A percentile compares a stretch with the other conserved stretches of the same genome.
These are phyloP conservation scores for Felis chaus DNA, from an alignment of 2,113 vertebrate genomes.

Conservation along the genomic window DNA sequence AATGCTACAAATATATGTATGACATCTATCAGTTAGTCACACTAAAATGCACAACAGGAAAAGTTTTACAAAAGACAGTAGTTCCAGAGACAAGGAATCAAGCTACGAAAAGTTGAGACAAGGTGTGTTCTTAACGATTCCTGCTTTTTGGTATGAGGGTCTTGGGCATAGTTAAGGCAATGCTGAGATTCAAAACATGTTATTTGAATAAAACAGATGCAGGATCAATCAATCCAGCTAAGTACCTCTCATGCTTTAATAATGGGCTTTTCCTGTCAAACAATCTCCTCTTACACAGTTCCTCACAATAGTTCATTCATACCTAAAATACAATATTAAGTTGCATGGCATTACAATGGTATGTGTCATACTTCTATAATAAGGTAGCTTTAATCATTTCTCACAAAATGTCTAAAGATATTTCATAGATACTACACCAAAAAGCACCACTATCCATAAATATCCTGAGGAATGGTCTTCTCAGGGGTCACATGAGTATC, in stretches of 20 bases:
- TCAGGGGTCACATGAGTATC: background rate
- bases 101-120: background rate
- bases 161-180: background rate
- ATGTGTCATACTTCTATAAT: background rate
- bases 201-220: background rate
- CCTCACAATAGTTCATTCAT: background rate
- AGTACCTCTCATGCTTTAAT: background rate
- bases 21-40: background rate
- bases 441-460: background rate
- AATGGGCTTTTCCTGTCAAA: background rate
- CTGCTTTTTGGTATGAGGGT: background rate
- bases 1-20: background rate
- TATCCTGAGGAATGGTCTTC: background rate
- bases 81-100: background rate
- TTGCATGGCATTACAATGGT: background rate
- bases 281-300: background rate
- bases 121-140: background rate
- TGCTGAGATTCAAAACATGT: background rate
- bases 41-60: background rate
- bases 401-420: background rate
- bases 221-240: background rate
- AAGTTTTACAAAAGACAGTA: background rate
- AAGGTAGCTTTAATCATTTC: background rate
- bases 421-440: background rate
- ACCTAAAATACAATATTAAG: background rate